Conservation (phyloP, 2,888 invertebrate genomes). For the Tenthredo distinguenda region DNA sequence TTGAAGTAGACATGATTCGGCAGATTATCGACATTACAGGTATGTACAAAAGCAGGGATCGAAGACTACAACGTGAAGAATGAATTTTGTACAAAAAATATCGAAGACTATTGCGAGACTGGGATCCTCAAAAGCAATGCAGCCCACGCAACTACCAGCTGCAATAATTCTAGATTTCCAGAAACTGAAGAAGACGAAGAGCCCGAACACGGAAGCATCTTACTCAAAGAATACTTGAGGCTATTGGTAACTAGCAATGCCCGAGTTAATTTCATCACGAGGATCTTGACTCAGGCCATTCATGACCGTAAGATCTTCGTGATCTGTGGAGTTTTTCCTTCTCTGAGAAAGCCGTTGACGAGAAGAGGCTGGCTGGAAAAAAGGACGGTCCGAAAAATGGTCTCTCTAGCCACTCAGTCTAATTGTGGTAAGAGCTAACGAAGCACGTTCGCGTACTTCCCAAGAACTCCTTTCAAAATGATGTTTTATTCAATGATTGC, state of each 20-base stretch:
- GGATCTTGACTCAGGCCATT: conserved; percentile 74
- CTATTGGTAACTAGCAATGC: conserved; percentile 18
- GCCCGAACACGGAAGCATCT: conserved; percentile 28
- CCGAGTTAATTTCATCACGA: conserved; percentile 28
- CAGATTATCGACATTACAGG: neutral
- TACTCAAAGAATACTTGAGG: conserved; percentile 32
- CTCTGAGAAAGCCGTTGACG: conserved; percentile 82
- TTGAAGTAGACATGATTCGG: neutral
- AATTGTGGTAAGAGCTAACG: conserved; percentile 1
- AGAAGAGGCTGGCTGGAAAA: conserved; percentile 89
- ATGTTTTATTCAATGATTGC: neutral
- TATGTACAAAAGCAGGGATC: neutral
- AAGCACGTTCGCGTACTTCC: neutral
- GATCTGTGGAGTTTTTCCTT: conserved; percentile 79
- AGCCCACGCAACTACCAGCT: conserved; percentile 23
- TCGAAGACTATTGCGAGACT: neutral
- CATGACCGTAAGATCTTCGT: conserved; percentile 80
- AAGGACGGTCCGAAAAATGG: conserved; percentile 58
- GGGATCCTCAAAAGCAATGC: neutral
- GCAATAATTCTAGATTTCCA: neutral
- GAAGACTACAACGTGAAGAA: neutral
- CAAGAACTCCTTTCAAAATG: neutral
- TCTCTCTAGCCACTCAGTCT: conserved; percentile 37
- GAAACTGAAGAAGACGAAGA: conserved; percentile 33
- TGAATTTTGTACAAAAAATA: neutral